Conservation (phyloP, 2,797 vertebrate genomes). For the Fistularia commersonii region DNA sequence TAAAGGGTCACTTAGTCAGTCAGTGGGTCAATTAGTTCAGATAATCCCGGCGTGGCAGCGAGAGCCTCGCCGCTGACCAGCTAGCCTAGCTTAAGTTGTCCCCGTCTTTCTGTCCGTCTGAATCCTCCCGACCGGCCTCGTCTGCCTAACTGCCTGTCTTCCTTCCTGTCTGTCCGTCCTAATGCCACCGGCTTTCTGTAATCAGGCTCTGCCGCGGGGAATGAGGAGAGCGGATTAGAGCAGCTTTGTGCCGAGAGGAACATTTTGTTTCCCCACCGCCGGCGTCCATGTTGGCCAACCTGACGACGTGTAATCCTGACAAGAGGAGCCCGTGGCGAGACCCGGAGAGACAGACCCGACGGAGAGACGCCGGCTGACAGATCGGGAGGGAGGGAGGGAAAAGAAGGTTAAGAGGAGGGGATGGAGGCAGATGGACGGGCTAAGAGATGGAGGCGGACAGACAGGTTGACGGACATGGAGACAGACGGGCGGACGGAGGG, state of each 20-base stretch:
- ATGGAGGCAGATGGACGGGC: slow-evolving; percentile 21
- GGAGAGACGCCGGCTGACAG: slow-evolving; percentile 1
- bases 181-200: slow-evolving; percentile 48
- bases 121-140: neutral
- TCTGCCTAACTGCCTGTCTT: slow-evolving; percentile 2
- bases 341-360: slow-evolving; percentile 4
- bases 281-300: slow-evolving; percentile 68
- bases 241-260: slow-evolving; percentile 67
- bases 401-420: neutral
- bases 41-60: neutral
- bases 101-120: slow-evolving; percentile 6
- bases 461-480: slow-evolving; percentile 18
- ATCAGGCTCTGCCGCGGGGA: slow-evolving; percentile 52
- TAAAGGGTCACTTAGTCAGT: neutral
- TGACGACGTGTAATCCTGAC: slow-evolving; percentile 62
- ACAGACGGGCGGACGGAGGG: slow-evolving; percentile 22
- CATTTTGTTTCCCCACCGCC: slow-evolving; percentile 73
- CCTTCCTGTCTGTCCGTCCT: slow-evolving; percentile 17
- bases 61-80: neutral
- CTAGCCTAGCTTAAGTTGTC: slow-evolving; percentile 6
- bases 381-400: neutral
- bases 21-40: slow-evolving; percentile 6
- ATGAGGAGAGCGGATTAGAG: slow-evolving; percentile 58
- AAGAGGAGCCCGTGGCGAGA: slow-evolving; percentile 16
- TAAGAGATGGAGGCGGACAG: slow-evolving; percentile 8